Evolutionary conservation across 2,113 vertebrate genomes (phyloP), one percentile per base, ranked within the genome.

Genomic region (Aphyosemion australe): DNA sequence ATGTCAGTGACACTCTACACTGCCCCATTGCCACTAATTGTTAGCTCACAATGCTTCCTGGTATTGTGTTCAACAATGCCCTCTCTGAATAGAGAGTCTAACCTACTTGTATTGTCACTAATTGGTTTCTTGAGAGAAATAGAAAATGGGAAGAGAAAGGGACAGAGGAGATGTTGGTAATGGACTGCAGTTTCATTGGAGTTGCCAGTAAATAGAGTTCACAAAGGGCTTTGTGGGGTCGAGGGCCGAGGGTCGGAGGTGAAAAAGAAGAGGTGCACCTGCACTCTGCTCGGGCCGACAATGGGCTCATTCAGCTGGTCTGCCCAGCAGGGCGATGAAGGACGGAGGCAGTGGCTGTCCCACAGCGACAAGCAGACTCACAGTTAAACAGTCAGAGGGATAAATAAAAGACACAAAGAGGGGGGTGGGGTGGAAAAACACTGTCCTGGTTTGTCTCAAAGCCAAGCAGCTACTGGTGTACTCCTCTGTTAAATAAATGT

Each of bases 91-190:
- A 84, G 90, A 87, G 86, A 90, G 88, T 90, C 90, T 92, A 93
- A 93, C 90, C 92, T 93, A 93, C 91, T 93, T 93, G 90, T 90
- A 92, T 92, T 93, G 91, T 93, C 83, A 77, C 90, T 93, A 93
- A 93, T 93, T 93, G 92, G 91, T 93, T 92, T 92, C 91, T 93
- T 91, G 87, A 89, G 87, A 90, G 87, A 82, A 90, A 80, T 69
- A 88, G 79, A 91, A 87, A 87, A 88, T 79, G 60, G 83, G 61
- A 61, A 87, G 76, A 85, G 80, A 90, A 90, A 89, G 76, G 87
- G 72, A 87, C 85, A 82, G 79, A 76, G 70, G 74, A 86, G 78
- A 87, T 78, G 88, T 84, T 87, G 72, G 88, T 88, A 89, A 90
- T 91, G 83, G 89, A 88, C 83, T 85, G 88, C 77, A 70, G 83